These are phyloP conservation scores for Tuberolachnus salignus DNA, from an alignment of 2,888 invertebrate species.

Conservation along the genomic window DNA sequence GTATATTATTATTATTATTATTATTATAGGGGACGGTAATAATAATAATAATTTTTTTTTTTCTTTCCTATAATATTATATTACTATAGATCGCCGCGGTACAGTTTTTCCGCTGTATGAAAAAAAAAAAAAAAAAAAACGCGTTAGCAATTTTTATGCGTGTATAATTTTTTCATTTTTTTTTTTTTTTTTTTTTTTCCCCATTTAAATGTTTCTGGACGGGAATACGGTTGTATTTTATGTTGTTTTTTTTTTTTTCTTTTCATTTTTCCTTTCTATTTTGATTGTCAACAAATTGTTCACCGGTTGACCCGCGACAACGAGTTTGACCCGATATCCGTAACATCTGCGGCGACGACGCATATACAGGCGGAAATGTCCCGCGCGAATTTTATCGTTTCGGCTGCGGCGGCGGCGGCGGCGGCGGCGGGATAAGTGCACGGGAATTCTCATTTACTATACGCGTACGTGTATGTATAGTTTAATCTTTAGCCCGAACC, in stretches of 20 bases:
- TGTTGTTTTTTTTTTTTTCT: not conserved
- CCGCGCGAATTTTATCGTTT: too few relatives aligned
- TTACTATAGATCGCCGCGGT: too few relatives aligned
- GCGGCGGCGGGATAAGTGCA: too few relatives aligned
- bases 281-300: conserved; percentile 55
- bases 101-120: too few relatives aligned
- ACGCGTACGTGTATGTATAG: not conserved
- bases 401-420: too few relatives aligned
- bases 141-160: not conserved
- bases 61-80: not conserved
- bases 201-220: conserved; percentile 26
- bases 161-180: conserved; percentile 18
- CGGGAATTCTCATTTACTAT: not conserved
- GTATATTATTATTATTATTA: too few relatives aligned
- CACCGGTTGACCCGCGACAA: conserved; percentile 48
- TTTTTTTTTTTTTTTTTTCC: conserved; percentile 12
- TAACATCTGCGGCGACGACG: conserved; percentile 27
- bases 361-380: not conserved
- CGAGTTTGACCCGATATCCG: conserved; percentile 38
- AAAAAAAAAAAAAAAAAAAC: conserved; percentile 3
- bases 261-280: not conserved
- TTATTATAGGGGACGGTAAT: too few relatives aligned
- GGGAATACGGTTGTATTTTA: conserved; percentile 14
- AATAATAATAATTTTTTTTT: too few relatives aligned
- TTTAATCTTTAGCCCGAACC: not conserved